Conservation (phyloP, 1,140 invertebrate species). For the Zaprionus ghesquierei region DNA sequence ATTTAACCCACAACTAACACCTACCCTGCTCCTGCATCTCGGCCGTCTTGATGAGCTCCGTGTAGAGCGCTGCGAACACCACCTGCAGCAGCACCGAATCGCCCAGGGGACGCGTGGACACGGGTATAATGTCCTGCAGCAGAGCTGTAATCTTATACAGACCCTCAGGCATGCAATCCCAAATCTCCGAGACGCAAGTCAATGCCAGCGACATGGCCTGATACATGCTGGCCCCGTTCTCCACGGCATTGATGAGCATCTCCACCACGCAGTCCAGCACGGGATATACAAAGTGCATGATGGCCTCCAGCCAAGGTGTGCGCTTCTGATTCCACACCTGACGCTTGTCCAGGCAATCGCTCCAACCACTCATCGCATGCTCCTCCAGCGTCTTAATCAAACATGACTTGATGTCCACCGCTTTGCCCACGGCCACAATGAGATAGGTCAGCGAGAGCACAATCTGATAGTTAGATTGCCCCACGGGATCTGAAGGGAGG, state of each 20-base stretch:
- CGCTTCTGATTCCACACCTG: slow-evolving; percentile 91
- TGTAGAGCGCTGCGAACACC: slow-evolving; percentile 85
- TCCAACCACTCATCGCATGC: slow-evolving; percentile 85
- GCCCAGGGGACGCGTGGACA: slow-evolving; percentile 86
- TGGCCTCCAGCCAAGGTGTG: slow-evolving; percentile 88
- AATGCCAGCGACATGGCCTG: slow-evolving; percentile 89
- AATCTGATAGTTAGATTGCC: slow-evolving; percentile 83
- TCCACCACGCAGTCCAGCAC: slow-evolving; percentile 86
- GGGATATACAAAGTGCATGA: slow-evolving; percentile 86
- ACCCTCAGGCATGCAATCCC: slow-evolving; percentile 85
- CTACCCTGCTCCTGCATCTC: slow-evolving; percentile 81
- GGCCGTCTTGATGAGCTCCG: slow-evolving; percentile 84
- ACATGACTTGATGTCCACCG: slow-evolving; percentile 85
- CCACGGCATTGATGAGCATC: slow-evolving; percentile 85
- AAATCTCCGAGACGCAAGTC: slow-evolving; percentile 87
- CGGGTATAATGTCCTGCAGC: slow-evolving; percentile 87
- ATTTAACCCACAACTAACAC: neutral
- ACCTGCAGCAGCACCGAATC: slow-evolving; percentile 88
- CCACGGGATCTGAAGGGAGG: slow-evolving; percentile 71
- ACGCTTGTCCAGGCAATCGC: slow-evolving; percentile 87
- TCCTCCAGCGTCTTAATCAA: slow-evolving; percentile 86
- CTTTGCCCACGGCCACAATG: slow-evolving; percentile 85
- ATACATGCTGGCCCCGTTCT: slow-evolving; percentile 89
- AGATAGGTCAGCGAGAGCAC: slow-evolving; percentile 85
- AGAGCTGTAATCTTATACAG: slow-evolving; percentile 84